Evolutionary conservation across 2,888 invertebrate genomes (phyloP).

Genomic region (Amphimallon solstitiale): DNA sequence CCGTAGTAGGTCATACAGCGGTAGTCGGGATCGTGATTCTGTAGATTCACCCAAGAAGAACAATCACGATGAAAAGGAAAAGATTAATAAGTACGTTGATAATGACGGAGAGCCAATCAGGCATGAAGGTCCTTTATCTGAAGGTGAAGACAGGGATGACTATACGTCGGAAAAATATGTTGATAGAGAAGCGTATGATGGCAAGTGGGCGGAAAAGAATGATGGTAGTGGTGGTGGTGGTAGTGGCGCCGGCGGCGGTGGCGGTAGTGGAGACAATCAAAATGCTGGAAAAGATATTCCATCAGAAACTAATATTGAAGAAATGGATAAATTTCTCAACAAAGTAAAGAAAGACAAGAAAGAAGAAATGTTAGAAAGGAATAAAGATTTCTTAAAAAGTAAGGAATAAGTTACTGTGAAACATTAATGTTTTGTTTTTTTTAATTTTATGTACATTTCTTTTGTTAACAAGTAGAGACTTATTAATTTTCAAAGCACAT

Average conservation of each 20-base stretch:
- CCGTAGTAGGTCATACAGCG: conserved; percentile 64
- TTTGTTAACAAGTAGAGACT: conserved; percentile 25
- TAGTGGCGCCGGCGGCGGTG: conserved; percentile 41
- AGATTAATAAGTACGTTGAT: conserved; percentile 69
- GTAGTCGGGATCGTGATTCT: conserved; percentile 64
- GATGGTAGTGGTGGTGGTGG: conserved; percentile 54
- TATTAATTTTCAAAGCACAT: conserved; percentile 38
- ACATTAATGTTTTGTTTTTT: conserved; percentile 28
- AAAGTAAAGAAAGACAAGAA: conserved; percentile 69
- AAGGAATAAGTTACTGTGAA: conserved; percentile 43
- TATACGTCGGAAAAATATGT: conserved; percentile 64
- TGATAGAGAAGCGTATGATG: conserved; percentile 72
- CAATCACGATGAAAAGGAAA: conserved; percentile 64
- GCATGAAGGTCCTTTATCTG: conserved; percentile 68
- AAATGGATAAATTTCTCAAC: conserved; percentile 68
- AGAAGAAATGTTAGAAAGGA: conserved; percentile 67
- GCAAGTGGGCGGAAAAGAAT: conserved; percentile 73
- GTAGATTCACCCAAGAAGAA: conserved; percentile 49
- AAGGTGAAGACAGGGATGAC: conserved; percentile 70
- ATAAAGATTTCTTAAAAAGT: conserved; percentile 64
- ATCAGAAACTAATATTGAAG: conserved; percentile 63
- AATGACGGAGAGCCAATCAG: conserved; percentile 61
- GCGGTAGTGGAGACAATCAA: conserved; percentile 40
- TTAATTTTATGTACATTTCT: conserved; percentile 7
- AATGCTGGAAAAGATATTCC: conserved; percentile 53